These are phyloP conservation scores for Meloidogyne hapla DNA, from an alignment of 1,140 invertebrate genomes.

Conservation along the genomic window DNA sequence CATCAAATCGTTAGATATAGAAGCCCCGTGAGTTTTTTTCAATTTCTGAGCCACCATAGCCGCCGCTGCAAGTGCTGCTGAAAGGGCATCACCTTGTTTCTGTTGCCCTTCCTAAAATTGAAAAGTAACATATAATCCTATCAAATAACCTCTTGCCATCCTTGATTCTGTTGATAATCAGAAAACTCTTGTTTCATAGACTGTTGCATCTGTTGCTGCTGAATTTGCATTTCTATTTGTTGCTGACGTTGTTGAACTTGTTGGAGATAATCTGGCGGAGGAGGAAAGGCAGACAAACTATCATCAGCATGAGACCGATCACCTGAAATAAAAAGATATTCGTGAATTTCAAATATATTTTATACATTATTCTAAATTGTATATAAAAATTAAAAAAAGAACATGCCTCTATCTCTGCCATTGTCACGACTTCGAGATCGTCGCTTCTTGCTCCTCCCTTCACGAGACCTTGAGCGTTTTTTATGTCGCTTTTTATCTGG, in stretches of 20 bases:
- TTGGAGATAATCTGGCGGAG: conserved; percentile 19
- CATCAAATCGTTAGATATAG: conserved; percentile 24
- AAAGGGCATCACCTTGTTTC: conserved; percentile 20
- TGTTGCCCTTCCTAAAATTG: conserved; percentile 3
- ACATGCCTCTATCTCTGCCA: conserved; percentile 1
- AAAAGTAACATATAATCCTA: not conserved
- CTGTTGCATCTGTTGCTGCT: conserved; percentile 2
- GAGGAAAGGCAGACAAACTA: conserved; percentile 13
- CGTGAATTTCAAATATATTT: too few relatives aligned
- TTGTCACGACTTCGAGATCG: conserved; percentile 13
- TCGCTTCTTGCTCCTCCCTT: conserved; percentile 20
- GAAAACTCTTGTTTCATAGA: not conserved
- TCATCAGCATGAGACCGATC: not conserved
- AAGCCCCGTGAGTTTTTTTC: conserved; percentile 1
- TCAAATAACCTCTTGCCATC: not conserved
- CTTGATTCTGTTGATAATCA: not conserved
- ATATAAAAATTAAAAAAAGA: too few relatives aligned
- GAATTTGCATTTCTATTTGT: conserved; percentile 19
- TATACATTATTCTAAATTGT: too few relatives aligned
- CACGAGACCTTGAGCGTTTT: conserved; percentile 18
- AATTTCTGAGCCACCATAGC: conserved; percentile 28
- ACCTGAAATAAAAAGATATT: too few relatives aligned
- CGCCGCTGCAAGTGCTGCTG: conserved; percentile 23
- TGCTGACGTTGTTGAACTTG: conserved; percentile 27
- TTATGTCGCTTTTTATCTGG: conserved; percentile 28